Evolutionary conservation across 2,888 invertebrate genomes (phyloP).

Genomic region (Drosophila ochracea): DNA sequence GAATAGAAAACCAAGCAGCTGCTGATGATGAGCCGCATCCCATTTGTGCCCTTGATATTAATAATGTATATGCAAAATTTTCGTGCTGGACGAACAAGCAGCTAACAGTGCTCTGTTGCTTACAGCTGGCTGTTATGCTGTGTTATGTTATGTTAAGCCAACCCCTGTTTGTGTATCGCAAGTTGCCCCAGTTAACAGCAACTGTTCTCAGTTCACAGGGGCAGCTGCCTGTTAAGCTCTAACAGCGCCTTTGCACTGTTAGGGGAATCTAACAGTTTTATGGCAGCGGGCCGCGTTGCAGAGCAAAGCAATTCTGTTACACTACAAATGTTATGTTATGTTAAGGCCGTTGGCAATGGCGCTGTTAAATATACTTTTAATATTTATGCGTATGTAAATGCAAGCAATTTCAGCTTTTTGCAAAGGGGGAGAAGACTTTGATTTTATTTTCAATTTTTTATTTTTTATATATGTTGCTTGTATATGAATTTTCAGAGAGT

Average conservation of each 20-base stretch:
- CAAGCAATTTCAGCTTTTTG: background rate
- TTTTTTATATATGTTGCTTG: background rate
- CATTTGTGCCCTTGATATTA: conserved; percentile 40
- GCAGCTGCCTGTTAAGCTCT: conserved; percentile 18
- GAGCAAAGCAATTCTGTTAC: background rate
- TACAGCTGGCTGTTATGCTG: conserved; percentile 6
- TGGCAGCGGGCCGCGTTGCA: background rate
- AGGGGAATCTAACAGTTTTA: conserved; percentile 35
- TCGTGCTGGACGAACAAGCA: background rate
- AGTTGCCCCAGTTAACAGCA: conserved; percentile 12
- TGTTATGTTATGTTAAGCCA: conserved; percentile 4
- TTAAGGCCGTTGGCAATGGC: background rate
- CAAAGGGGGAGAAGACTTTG: no score
- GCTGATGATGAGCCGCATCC: conserved; percentile 12
- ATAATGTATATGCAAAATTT: conserved; percentile 28
- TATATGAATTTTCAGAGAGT: background rate
- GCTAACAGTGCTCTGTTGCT: background rate
- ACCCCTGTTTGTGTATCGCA: conserved; percentile 46
- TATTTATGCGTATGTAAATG: background rate
- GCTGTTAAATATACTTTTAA: background rate
- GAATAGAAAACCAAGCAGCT: conserved; percentile 8
- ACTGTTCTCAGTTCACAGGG: conserved; percentile 62
- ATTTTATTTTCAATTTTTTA: background rate
- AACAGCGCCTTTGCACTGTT: conserved; percentile 9
- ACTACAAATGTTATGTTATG: background rate